Percentiles rank a stretch among this genome's conserved stretches.
phyloP scores from a whole-genome alignment of 2,888 invertebrate species.

The Diarsia rubi region DNA sequence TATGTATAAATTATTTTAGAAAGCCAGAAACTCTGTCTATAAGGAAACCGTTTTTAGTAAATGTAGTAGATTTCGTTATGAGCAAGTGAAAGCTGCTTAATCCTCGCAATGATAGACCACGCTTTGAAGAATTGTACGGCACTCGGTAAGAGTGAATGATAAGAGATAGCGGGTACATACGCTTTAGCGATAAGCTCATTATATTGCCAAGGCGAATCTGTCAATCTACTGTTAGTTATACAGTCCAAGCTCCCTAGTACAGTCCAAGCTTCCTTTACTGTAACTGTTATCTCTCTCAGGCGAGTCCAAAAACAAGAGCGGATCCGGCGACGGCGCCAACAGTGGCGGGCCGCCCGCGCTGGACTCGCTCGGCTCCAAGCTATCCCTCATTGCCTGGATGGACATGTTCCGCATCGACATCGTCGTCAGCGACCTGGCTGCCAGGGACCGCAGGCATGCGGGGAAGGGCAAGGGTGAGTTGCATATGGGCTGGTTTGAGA shows the following conservation, averaged over 20 bases:
- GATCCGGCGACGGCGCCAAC: constrained; percentile 59
- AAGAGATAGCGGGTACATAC: background rate
- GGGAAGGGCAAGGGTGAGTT: constrained; percentile 78
- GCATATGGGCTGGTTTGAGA: background rate
- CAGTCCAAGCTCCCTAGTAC: no score
- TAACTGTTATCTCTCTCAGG: constrained; percentile 45
- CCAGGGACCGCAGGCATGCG: constrained; percentile 80
- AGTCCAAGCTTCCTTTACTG: no score
- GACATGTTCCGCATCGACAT: constrained; percentile 98
- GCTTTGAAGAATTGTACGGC: constrained; percentile 54
- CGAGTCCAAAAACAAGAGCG: constrained; percentile 72
- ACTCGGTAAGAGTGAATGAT: constrained; percentile 40
- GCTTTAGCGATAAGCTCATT: background rate
- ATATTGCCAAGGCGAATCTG: background rate
- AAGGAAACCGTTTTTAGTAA: no score
- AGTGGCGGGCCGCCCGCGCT: constrained; percentile 80
- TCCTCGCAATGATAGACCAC: constrained; percentile 18
- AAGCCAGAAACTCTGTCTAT: background rate
- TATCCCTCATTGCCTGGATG: constrained; percentile 95
- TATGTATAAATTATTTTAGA: background rate
- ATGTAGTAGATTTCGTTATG: constrained; percentile 48
- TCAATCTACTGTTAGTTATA: background rate
- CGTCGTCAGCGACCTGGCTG: constrained; percentile 96
- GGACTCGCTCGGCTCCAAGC: constrained; percentile 97
- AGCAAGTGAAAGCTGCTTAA: constrained; percentile 41